Conservation (phyloP, 2,797 vertebrate species). For the Prionace glauca region DNA sequence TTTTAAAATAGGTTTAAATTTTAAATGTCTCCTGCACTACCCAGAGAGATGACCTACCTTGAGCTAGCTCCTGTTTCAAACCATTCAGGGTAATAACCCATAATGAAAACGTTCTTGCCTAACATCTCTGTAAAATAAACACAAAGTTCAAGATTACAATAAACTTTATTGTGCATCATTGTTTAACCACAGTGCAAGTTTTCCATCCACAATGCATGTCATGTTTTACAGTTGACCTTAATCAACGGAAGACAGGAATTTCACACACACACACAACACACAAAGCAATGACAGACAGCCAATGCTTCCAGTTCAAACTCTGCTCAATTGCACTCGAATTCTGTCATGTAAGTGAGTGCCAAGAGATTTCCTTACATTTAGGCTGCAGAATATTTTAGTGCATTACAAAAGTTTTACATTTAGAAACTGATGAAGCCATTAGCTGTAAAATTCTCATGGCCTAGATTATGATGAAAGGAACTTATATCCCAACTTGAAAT, state of each 20-base stretch:
- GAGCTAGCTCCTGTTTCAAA: not conserved
- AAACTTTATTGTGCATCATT: conserved; percentile 7
- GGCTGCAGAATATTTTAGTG: not conserved
- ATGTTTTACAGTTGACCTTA: not conserved
- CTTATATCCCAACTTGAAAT: not conserved
- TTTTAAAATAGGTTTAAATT: not conserved
- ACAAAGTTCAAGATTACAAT: not conserved
- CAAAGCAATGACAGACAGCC: not conserved
- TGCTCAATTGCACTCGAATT: not conserved
- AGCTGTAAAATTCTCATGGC: not conserved
- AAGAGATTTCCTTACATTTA: not conserved
- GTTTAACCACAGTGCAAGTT: not conserved
- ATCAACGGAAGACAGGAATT: not conserved
- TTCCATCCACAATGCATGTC: not conserved
- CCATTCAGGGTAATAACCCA: not conserved
- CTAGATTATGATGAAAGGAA: not conserved
- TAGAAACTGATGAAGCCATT: not conserved
- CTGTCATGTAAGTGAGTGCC: not conserved
- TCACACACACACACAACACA: not conserved
- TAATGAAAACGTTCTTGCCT: not conserved
- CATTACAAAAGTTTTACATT: not conserved
- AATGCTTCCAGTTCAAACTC: not conserved
- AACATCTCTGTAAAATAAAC: not conserved
- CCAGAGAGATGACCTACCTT: not conserved
- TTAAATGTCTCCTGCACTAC: not conserved